Evolutionary conservation across 2,113 vertebrate species (phyloP).

Genomic region (Osmerus eperlanus): DNA sequence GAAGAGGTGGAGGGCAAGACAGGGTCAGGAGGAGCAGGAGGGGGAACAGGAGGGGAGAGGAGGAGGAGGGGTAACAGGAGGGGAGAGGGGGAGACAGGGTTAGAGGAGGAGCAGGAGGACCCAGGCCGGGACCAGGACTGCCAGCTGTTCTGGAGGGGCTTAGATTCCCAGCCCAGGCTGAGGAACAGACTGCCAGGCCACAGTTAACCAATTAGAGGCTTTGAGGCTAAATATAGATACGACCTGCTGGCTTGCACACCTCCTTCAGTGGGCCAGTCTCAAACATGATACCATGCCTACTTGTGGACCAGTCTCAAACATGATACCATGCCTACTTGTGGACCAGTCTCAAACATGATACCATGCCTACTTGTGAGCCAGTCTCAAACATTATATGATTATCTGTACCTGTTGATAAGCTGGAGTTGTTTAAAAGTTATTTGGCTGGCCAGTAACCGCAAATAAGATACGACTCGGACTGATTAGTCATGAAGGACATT

Average conservation of each 20-base stretch:
- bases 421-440: too few species aligned
- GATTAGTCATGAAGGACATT: too few species aligned
- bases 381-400: too few species aligned
- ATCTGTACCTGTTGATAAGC: too few species aligned
- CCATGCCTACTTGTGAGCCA: too few species aligned
- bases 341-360: too few species aligned
- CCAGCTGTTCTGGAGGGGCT: slow-evolving; percentile 37
- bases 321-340: too few species aligned
- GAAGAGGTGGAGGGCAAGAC: not conserved
- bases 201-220: slow-evolving; percentile 56
- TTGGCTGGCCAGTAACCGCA: too few species aligned
- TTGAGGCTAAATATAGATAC: slow-evolving; percentile 56
- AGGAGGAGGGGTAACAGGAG: not conserved
- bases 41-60: not conserved
- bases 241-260: slow-evolving; percentile 21
- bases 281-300: too few species aligned
- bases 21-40: not conserved
- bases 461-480: too few species aligned
- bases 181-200: not conserved
- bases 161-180: slow-evolving; percentile 22
- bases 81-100: not conserved
- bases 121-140: not conserved
- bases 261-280: not conserved
- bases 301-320: too few species aligned
- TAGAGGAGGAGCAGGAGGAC: slow-evolving; percentile 10